Evolutionary conservation across 2,888 invertebrate genomes (phyloP).

Genomic region (Thysanoteuthis rhombus): DNA sequence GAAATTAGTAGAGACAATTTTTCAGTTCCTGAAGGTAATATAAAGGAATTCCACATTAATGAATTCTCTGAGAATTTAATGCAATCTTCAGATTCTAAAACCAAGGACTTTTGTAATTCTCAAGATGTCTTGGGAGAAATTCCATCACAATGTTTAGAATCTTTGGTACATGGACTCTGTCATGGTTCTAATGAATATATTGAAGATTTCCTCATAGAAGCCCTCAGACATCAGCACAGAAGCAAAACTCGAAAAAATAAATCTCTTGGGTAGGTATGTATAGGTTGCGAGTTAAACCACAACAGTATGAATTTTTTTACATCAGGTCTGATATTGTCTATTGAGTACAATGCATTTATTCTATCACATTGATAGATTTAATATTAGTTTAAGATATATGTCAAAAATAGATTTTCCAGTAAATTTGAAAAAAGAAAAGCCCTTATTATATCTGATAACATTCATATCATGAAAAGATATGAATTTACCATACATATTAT

Average conservation of each 20-base stretch:
- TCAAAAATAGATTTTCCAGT: no score
- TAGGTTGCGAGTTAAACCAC: no score
- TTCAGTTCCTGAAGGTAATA: not conserved
- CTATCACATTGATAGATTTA: no score
- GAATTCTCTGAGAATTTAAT: not conserved
- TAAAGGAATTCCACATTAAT: not conserved
- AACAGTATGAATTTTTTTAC: no score
- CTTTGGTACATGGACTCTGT: conserved; percentile 15
- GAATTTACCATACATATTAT: no score
- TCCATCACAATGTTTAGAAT: not conserved
- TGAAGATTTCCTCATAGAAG: not conserved
- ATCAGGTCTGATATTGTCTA: no score
- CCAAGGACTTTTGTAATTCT: not conserved
- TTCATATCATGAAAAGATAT: no score
- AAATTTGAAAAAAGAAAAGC: no score
- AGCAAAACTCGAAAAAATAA: not conserved
- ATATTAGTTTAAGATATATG: no score
- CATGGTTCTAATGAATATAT: conserved; percentile 1
- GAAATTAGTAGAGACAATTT: not conserved
- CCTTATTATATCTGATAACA: no score
- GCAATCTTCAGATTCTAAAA: not conserved
- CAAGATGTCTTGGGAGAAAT: not conserved
- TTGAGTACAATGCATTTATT: no score
- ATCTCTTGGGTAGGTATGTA: not conserved
- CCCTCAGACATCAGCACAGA: conserved; percentile 12